Evolutionary conservation across 2,113 vertebrate genomes (phyloP).

Genomic region (Riparia riparia): DNA sequence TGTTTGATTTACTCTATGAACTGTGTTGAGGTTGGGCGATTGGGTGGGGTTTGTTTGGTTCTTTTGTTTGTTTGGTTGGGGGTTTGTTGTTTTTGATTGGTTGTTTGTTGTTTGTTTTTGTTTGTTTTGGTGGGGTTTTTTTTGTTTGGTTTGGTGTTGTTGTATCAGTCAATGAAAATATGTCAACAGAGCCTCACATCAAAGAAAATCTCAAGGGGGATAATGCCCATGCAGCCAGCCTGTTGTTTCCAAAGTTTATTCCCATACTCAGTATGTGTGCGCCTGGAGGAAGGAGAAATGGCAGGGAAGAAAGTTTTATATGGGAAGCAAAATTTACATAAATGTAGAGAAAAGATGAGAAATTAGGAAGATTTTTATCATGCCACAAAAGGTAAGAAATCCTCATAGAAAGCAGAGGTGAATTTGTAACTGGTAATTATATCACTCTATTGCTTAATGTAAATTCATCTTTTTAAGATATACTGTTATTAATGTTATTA

Average conservation of each 20-base stretch:
- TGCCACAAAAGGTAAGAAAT: not conserved
- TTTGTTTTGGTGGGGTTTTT: not conserved
- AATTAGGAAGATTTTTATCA: not conserved
- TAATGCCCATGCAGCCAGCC: not conserved
- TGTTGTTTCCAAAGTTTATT: not conserved
- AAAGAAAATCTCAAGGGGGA: not conserved
- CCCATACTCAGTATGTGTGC: not conserved
- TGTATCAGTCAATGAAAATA: not conserved
- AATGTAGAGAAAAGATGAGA: not conserved
- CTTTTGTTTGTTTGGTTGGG: too few relatives aligned
- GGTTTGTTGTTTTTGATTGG: too few relatives aligned
- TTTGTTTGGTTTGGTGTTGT: not conserved
- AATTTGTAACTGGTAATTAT: not conserved
- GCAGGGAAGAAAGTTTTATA: not conserved
- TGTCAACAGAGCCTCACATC: not conserved
- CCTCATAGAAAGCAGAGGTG: not conserved
- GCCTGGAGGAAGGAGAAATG: not conserved
- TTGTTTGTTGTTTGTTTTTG: not conserved
- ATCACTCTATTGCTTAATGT: not conserved
- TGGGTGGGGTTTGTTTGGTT: not conserved
- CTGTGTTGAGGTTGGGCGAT: rapidly evolving
- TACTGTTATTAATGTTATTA: not conserved
- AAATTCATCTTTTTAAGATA: not conserved
- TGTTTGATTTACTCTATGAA: not conserved
- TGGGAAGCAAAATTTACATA: not conserved